Conservation (phyloP, 2,113 vertebrate genomes). For the Leptobrachium leishanense region DNA sequence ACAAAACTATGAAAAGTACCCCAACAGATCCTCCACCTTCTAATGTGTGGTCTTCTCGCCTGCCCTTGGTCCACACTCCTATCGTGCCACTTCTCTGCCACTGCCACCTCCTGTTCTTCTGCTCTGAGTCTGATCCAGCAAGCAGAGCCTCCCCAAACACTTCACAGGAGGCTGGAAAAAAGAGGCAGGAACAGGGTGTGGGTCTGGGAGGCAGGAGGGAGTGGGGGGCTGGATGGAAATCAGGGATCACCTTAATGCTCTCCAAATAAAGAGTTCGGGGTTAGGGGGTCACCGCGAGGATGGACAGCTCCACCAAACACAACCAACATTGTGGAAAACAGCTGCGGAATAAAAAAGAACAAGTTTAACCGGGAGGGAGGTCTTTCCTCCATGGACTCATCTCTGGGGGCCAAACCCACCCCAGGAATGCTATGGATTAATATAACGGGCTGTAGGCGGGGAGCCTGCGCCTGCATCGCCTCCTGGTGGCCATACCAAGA, state of each 20-base stretch:
- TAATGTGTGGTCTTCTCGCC: not conserved
- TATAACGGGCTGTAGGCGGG: not conserved
- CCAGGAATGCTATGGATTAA: slow-evolving; percentile 34
- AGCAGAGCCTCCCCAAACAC: slow-evolving; percentile 10
- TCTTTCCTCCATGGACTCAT: not conserved
- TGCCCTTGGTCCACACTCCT: not conserved
- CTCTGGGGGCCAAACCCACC: slow-evolving; percentile 38
- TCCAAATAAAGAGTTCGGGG: not conserved
- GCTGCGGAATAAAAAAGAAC: not conserved
- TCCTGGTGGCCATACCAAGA: slow-evolving; percentile 28
- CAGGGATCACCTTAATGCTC: not conserved
- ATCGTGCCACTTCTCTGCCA: not conserved
- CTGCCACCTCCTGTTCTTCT: not conserved
- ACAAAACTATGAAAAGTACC: not conserved
- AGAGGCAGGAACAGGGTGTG: slow-evolving; percentile 48
- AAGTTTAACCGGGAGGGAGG: slow-evolving; percentile 1
- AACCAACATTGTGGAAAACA: slow-evolving; percentile 29
- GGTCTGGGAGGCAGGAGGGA: slow-evolving; percentile 16
- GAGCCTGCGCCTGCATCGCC: not conserved
- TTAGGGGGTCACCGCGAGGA: not conserved
- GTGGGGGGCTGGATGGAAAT: slow-evolving; percentile 20
- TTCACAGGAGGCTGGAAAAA: slow-evolving; percentile 31
- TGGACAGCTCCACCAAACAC: slow-evolving; percentile 21
- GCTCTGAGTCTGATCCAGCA: slow-evolving; percentile 18
- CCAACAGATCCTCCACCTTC: not conserved